phyloP scores from a whole-genome alignment of 2,888 invertebrate genomes.

The Drosophila testacea region DNA sequence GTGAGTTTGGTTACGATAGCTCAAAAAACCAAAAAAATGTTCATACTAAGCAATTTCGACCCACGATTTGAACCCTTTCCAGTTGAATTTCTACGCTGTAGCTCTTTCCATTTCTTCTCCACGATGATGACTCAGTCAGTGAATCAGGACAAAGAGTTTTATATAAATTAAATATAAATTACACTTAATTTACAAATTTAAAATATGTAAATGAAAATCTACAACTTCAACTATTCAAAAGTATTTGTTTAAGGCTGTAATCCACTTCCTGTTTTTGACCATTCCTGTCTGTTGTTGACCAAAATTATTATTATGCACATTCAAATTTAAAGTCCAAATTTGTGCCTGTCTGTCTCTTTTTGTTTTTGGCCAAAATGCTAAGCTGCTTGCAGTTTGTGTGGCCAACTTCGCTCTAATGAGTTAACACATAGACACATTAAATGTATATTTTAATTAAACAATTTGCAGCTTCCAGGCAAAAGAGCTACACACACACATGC shows the following conservation, averaged over 20 bases:
- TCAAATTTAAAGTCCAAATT: conserved; percentile 1
- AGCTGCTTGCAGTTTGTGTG: conserved; percentile 3
- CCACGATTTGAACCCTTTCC: too few species aligned
- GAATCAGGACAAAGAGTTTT: too few species aligned
- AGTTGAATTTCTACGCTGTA: too few species aligned
- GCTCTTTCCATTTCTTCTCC: too few species aligned
- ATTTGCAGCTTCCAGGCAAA: conserved; percentile 39
- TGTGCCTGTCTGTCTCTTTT: not conserved
- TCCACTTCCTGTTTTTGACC: not conserved
- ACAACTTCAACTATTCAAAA: too few species aligned
- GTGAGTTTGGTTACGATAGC: too few species aligned
- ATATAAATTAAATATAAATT: too few species aligned
- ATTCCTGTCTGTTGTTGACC: not conserved
- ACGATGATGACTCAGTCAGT: too few species aligned
- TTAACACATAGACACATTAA: conserved; percentile 48
- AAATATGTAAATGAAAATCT: too few species aligned
- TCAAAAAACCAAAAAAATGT: too few species aligned
- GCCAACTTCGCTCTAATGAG: conserved; percentile 54
- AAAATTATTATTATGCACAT: conserved; percentile 6
- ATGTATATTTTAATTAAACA: conserved; percentile 61
- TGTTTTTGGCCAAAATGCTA: conserved; percentile 16
- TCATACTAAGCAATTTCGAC: too few species aligned
- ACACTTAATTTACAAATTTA: too few species aligned
- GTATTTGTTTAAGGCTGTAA: not conserved
- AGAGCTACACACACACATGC: not conserved